phyloP scores from a whole-genome alignment of 2,888 invertebrate genomes.

The Cheilosia grossa region DNA sequence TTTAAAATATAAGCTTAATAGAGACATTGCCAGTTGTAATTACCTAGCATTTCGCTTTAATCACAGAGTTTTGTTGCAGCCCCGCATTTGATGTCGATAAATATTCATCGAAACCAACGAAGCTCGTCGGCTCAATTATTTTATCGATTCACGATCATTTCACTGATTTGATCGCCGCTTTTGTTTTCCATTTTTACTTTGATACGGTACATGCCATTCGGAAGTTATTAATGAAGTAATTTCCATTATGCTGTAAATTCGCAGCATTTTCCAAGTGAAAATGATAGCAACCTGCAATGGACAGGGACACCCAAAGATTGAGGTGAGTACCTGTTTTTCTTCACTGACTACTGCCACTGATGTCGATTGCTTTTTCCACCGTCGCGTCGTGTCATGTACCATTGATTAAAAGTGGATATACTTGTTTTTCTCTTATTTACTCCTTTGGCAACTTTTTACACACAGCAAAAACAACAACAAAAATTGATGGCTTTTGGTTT shows the following conservation, averaged over 20 bases:
- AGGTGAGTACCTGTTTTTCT: constrained; percentile 42
- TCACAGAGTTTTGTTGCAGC: no score
- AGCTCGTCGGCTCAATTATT: background rate
- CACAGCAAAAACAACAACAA: constrained; percentile 1
- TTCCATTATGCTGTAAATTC: constrained; percentile 12
- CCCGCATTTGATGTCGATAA: no score
- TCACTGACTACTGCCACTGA: background rate
- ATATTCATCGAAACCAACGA: no score
- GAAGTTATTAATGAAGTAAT: constrained; percentile 22
- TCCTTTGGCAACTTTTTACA: constrained; percentile 17
- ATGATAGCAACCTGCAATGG: constrained; percentile 43
- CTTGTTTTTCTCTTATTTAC: constrained; percentile 15
- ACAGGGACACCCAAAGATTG: constrained; percentile 30
- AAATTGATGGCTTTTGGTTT: constrained; percentile 7
- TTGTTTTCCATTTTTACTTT: background rate
- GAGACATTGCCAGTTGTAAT: no score
- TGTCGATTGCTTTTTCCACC: constrained; percentile 36
- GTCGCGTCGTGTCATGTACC: constrained; percentile 49
- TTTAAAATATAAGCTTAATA: no score
- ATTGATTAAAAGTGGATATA: constrained; percentile 39
- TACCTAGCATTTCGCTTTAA: no score
- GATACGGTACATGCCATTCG: background rate
- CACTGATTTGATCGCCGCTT: constrained; percentile 1
- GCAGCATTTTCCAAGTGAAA: constrained; percentile 47
- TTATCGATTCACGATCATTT: constrained; percentile 15